Evolutionary conservation across 2,888 invertebrate species (phyloP), one percentile per base, ranked within the genome.

Genomic region (Ariolimax columbianus): DNA sequence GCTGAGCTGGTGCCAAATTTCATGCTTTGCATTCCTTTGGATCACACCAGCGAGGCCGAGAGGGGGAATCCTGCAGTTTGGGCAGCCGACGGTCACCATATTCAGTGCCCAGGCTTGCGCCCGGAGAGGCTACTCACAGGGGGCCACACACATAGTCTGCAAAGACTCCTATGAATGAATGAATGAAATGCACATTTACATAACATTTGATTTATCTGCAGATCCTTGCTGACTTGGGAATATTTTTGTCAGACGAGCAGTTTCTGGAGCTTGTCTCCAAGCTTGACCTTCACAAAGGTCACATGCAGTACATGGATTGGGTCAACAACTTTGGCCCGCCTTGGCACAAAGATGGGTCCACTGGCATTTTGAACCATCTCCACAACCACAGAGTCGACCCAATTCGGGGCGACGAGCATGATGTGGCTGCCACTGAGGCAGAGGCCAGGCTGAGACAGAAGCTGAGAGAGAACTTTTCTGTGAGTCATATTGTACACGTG

Each of bases 391-490:
- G 89, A 7, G 92, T 93, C 30, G 93, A 94, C 86, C 89, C 91
- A 7, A 91, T 92, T 51, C 89, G 93, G 6, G 94, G 93, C n/a
- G 93, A 93, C 80, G 90, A 93, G 82, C 89, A 87, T 83, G 91
- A 91, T 23, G 91, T 93, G 91, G 91, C 90, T 36, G 92, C 92
- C 19, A 89, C 90, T 9, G 90, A 92, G 83, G 92, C 91, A 17
- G 93, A 93, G 84, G 82, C 77, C 38, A 92, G 91, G 81, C 88
- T 93, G 33, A 85, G 89, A 11, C 89, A 88, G 80, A 93, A 93
- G 88, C 89, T 93, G 2, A 86, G 92, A 36, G 93, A 93, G 86
- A 93, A 93, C 88, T 93, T 93, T 90, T 89, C 91, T 73, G 93
- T 93, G 87, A 90, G 91, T 90, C 14, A 40, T 63, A 4, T n/a